Evolutionary conservation across 2,797 vertebrate species (phyloP).

Genomic region (Coregonus suidteri): DNA sequence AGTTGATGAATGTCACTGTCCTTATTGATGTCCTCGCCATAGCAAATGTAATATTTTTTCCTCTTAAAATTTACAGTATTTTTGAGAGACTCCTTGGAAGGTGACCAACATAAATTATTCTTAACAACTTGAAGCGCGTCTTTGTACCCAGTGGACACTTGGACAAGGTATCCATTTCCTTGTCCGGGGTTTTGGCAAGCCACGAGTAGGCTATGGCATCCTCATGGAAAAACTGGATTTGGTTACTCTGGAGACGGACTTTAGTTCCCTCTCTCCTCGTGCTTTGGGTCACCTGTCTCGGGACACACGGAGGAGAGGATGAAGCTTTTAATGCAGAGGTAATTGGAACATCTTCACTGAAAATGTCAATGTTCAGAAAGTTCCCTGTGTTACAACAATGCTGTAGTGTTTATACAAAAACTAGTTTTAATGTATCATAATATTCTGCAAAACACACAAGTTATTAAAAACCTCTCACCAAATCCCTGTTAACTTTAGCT

Average conservation of each 20-base stretch:
- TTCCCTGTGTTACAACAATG: neutral
- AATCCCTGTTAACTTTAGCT: neutral
- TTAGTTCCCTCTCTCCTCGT: conserved; percentile 57
- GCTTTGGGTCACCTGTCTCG: conserved; percentile 65
- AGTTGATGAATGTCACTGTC: neutral
- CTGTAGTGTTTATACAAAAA: neutral
- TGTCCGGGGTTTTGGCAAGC: conserved; percentile 5
- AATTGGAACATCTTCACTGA: conserved; percentile 22
- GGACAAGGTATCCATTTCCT: neutral
- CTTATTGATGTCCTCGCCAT: neutral
- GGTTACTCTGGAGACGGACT: conserved; percentile 74
- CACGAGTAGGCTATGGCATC: conserved; percentile 61
- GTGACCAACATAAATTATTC: neutral
- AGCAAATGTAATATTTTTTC: neutral
- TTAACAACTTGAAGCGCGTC: neutral
- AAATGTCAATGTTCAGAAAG: neutral
- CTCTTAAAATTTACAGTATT: neutral
- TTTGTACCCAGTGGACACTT: neutral
- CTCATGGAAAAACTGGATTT: conserved; percentile 55
- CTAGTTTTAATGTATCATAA: neutral
- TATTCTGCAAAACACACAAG: neutral
- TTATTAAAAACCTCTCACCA: neutral
- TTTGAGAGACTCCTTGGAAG: neutral
- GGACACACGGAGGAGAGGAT: conserved; percentile 60
- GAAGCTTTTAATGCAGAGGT: conserved; percentile 76